Conservation (phyloP, 2,113 vertebrate species). For the Sebastes fasciatus region DNA sequence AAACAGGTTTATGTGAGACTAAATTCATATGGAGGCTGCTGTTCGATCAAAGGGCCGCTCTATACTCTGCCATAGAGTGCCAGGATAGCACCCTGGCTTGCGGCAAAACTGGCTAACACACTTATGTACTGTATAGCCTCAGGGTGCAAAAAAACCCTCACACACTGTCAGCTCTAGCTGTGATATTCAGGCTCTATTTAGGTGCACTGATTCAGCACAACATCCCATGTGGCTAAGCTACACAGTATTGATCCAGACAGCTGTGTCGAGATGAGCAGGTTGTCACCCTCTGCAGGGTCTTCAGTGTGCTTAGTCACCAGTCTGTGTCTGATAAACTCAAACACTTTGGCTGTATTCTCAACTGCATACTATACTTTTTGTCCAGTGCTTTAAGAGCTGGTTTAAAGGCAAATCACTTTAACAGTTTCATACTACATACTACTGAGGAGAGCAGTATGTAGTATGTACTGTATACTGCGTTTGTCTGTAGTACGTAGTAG, state of each 20-base stretch:
- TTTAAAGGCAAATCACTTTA: too few relatives aligned
- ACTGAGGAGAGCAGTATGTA: too few relatives aligned
- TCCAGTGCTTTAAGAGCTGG: too few relatives aligned
- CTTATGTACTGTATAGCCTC: constrained; percentile 41
- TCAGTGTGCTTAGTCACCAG: constrained; percentile 12
- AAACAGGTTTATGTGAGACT: constrained; percentile 30
- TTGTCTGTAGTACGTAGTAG: too few relatives aligned
- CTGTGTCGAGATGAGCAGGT: constrained; percentile 40
- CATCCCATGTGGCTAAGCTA: constrained; percentile 13
- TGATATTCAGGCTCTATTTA: constrained; percentile 19
- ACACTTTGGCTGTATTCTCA: neutral
- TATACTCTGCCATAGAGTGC: constrained; percentile 7
- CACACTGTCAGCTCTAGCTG: neutral
- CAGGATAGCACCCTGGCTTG: constrained; percentile 25
- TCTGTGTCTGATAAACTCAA: constrained; percentile 29
- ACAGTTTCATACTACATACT: too few relatives aligned
- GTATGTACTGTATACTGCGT: too few relatives aligned
- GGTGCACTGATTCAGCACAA: constrained; percentile 26
- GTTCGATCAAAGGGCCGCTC: constrained; percentile 30
- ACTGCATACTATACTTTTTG: too few relatives aligned
- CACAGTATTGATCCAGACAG: constrained; percentile 56
- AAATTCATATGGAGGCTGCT: constrained; percentile 22
- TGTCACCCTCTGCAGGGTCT: constrained; percentile 27
- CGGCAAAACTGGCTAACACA: constrained; percentile 30
- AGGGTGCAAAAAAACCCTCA: constrained; percentile 22